phyloP scores from a whole-genome alignment of 64 coral and sea anemone genomes.

The Trachythela sp. region DNA sequence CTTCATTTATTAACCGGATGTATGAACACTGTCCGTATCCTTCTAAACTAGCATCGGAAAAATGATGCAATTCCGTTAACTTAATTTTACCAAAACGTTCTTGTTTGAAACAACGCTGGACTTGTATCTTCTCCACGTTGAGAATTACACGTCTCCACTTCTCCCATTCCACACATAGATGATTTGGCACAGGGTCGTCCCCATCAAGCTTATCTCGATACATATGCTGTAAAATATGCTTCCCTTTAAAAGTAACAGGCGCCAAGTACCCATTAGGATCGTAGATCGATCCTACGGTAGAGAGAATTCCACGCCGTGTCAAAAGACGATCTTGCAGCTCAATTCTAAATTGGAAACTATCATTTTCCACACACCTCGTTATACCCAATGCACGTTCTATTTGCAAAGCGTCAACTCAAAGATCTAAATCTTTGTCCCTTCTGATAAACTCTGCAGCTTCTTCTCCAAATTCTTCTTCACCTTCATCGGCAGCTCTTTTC shows the following conservation, averaged over 20 bases:
- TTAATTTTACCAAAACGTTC: neutral
- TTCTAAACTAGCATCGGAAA: constrained; percentile 12
- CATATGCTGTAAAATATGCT: constrained; percentile 19
- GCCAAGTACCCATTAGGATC: neutral
- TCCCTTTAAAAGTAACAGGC: neutral
- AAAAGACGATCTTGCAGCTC: neutral
- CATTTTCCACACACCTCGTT: neutral
- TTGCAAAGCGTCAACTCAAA: neutral
- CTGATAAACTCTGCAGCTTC: constrained; percentile 12
- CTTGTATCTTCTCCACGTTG: neutral
- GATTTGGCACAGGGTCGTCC: neutral
- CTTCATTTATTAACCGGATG: neutral
- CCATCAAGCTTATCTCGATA: neutral
- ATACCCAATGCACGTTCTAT: neutral
- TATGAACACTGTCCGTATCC: constrained; percentile 23
- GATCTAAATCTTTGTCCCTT: neutral
- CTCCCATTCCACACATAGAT: neutral
- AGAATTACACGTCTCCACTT: neutral
- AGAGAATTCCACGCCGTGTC: constrained; percentile 6
- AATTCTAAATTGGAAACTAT: neutral
- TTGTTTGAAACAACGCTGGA: constrained; percentile 24
- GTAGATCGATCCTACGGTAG: constrained; percentile 21
- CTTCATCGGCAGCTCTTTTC: constrained; percentile 37
- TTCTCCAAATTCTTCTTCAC: constrained; percentile 35
- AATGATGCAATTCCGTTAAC: neutral